A percentile compares a stretch with the other conserved stretches of the same genome.
Conservation (phyloP, 2,113 vertebrate species). For the Gymnorhina tibicen region DNA sequence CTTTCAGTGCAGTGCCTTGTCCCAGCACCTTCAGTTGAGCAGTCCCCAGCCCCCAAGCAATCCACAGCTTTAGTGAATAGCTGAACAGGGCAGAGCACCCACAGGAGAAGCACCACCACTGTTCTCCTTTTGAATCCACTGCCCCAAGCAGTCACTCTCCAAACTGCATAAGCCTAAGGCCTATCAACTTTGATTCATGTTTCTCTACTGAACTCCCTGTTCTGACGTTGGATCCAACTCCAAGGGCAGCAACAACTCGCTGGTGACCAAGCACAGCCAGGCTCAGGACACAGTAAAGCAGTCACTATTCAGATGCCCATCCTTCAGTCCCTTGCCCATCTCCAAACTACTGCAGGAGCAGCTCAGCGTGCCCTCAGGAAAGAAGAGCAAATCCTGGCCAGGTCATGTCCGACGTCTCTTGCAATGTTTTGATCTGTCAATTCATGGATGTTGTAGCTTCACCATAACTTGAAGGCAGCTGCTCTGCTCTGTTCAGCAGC, state of each 20-base stretch:
- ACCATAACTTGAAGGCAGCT: not conserved
- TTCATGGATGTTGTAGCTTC: not conserved
- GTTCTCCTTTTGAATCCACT: not conserved
- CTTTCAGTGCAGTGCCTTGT: not conserved
- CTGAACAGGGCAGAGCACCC: not conserved
- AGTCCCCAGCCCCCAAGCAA: not conserved
- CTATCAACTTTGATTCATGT: not conserved
- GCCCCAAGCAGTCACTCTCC: not conserved
- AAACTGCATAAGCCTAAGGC: not conserved
- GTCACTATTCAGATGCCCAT: not conserved
- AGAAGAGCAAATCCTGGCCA: not conserved
- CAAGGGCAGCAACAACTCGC: not conserved
- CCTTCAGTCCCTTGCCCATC: not conserved
- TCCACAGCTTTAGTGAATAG: not conserved
- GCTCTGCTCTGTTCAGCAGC: not conserved
- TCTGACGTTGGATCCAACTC: not conserved
- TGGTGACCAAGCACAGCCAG: not conserved
- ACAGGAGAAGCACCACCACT: not conserved
- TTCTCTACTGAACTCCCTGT: not conserved
- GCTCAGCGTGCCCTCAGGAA: not conserved
- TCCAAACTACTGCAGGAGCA: not conserved
- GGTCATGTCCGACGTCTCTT: not conserved
- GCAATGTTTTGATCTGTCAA: not conserved
- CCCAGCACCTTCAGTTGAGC: not conserved
- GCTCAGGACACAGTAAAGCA: not conserved